Evolutionary conservation across 2,888 invertebrate genomes (phyloP), one percentile per base, ranked within the genome.

Genomic region (Julus scanicus): DNA sequence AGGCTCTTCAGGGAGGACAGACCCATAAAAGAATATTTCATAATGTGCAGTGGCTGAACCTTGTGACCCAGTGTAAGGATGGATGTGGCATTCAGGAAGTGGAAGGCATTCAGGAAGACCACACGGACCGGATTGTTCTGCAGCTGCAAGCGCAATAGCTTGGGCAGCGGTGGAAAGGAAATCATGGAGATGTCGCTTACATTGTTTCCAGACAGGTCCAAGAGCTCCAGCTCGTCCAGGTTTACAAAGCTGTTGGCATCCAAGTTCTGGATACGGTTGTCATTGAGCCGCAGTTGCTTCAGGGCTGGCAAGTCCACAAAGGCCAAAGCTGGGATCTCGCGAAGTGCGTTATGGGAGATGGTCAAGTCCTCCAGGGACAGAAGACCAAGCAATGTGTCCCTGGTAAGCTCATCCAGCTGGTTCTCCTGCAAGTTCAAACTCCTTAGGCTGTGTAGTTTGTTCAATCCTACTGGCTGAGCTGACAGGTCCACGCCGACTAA

Each of bases 391-490:
- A 89, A 88, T 6, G 63, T 84, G 39, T 89, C 89, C 8, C 57
- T 37, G 17, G 88, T 80, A 15, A 89, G 13, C 48, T 39, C 40
- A 9, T 86, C 85, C 37, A 89, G 53, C 89, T 94, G 93, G 90
- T 95, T 95, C 88, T 93, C 93, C 90, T 95, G 95, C 49, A 95
- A 92, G 49, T 95, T 94, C 89, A 95, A 93, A 90, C 94, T 94
- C 89, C 94, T 92, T 63, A 95, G 91, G 89, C 93, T 94, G 1
- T 92, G 91, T 11, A 95, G 92, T 4, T 95, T 95, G 89, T 95
- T 94, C 94, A 95, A 94, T 91, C 95, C 94, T 94, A 86, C 95
- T 95, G 90, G 94, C 93, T 89, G 95, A 92, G 90, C 94, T 94
- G 89, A 94, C 94, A 86, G 95, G 91, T 89, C 94, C 93, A 90